A percentile compares a stretch with the other conserved stretches of the same genome.
Conservation (phyloP, 2,113 vertebrate species). For the Callorhinus ursinus region DNA sequence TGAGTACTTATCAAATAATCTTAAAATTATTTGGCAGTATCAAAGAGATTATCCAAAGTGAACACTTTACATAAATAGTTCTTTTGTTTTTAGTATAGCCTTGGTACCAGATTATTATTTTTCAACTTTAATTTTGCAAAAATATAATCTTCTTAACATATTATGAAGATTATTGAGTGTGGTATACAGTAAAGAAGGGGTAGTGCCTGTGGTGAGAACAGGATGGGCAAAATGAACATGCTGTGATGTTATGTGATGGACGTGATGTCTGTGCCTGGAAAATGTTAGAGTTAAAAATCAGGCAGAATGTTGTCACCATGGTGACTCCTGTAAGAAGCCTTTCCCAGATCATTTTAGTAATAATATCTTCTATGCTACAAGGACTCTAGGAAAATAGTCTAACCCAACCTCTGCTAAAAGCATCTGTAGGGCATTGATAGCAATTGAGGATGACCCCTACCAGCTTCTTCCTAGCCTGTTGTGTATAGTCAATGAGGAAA, state of each 20-base stretch:
- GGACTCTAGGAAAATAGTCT: background rate
- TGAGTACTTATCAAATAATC: background rate
- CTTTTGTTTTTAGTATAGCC: background rate
- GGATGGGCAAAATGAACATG: background rate
- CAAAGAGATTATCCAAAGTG: background rate
- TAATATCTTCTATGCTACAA: background rate
- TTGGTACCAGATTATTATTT: background rate
- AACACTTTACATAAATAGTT: background rate
- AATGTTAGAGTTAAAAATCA: background rate
- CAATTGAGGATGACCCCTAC: background rate
- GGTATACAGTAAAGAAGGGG: background rate
- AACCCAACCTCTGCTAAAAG: background rate
- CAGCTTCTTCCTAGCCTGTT: background rate
- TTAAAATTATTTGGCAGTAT: background rate
- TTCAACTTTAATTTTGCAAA: background rate
- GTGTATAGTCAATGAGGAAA: background rate
- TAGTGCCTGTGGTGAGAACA: background rate
- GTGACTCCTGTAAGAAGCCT: background rate
- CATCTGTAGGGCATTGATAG: background rate
- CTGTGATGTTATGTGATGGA: no score
- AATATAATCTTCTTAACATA: background rate
- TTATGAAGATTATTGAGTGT: background rate
- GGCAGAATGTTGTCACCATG: background rate
- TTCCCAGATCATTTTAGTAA: background rate
- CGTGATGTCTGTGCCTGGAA: background rate